Evolutionary conservation across 2,797 vertebrate genomes (phyloP).

Genomic region (Ctenopoma multispine): DNA sequence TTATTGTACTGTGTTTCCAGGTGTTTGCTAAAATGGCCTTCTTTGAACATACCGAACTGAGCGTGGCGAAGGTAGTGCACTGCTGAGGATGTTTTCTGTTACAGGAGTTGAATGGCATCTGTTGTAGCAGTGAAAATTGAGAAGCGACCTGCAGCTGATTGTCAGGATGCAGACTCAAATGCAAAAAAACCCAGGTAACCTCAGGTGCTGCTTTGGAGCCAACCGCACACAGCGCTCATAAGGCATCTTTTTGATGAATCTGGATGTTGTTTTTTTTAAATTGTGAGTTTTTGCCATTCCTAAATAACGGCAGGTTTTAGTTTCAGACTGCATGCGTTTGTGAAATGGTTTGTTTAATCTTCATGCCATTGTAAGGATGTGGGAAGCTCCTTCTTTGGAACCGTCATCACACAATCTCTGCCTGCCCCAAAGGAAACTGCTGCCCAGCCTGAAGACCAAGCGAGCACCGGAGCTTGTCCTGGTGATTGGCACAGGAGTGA

Average conservation of each 20-base stretch:
- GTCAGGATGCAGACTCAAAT: conserved; percentile 89
- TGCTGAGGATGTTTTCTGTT: conserved; percentile 37
- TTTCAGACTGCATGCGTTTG: conserved; percentile 27
- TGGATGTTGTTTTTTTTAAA: conserved; percentile 4
- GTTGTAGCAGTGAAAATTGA: conserved; percentile 83
- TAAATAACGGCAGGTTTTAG: conserved; percentile 31
- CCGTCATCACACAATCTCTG: conserved; percentile 48
- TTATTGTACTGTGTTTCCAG: background rate
- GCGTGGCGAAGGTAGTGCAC: background rate
- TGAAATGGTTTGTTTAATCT: conserved; percentile 50
- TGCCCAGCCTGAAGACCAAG: conserved; percentile 96
- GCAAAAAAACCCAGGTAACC: conserved; percentile 94
- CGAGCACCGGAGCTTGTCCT: conserved; percentile 93
- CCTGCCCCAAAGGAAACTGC: conserved; percentile 88
- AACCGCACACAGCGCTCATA: background rate
- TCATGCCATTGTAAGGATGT: conserved; percentile 53
- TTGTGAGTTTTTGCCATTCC: background rate
- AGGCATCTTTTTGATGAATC: background rate
- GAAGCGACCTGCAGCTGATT: conserved; percentile 83
- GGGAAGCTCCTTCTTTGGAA: conserved; percentile 39
- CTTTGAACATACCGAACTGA: background rate
- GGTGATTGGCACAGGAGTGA: conserved; percentile 96
- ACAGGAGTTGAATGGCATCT: conserved; percentile 86
- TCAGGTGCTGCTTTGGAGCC: conserved; percentile 3
- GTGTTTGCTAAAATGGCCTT: background rate